phyloP scores from a whole-genome alignment of 2,113 vertebrate species.

The Neotoma lepida region DNA sequence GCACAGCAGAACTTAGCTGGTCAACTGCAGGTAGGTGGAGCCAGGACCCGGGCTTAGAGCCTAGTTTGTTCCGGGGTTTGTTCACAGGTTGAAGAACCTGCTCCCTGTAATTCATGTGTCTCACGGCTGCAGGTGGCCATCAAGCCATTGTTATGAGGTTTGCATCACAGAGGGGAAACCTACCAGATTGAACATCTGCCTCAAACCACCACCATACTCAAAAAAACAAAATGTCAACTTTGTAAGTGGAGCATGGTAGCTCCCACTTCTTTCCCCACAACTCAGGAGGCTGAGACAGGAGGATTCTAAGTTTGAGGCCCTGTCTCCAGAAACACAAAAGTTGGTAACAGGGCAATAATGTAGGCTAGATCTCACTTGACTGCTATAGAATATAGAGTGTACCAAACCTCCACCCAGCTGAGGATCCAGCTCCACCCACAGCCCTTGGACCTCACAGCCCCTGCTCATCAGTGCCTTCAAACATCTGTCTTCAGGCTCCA shows the following conservation, averaged over 20 bases:
- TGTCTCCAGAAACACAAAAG: not conserved
- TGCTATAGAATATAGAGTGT: not conserved
- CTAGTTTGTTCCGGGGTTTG: not conserved
- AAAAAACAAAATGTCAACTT: not conserved
- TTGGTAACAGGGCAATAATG: not conserved
- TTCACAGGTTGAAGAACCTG: not conserved
- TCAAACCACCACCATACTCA: not conserved
- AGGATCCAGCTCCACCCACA: fast-evolving
- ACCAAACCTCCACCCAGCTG: not conserved
- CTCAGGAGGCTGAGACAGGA: not conserved
- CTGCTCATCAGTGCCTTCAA: not conserved
- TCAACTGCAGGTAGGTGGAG: not conserved
- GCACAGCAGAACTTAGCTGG: no score
- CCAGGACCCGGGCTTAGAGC: not conserved
- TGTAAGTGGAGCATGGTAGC: not conserved
- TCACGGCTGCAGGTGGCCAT: not conserved
- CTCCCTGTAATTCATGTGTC: constrained; percentile 6
- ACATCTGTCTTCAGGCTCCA: not conserved
- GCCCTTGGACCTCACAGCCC: not conserved
- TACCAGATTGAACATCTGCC: not conserved
- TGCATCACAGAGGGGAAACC: not conserved
- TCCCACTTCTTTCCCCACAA: no score
- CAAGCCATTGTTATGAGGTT: not conserved
- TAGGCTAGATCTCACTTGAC: not conserved
- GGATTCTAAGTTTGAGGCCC: not conserved